Evolutionary conservation across 2,113 vertebrate genomes (phyloP).

Genomic region (Embiotoca jacksoni): DNA sequence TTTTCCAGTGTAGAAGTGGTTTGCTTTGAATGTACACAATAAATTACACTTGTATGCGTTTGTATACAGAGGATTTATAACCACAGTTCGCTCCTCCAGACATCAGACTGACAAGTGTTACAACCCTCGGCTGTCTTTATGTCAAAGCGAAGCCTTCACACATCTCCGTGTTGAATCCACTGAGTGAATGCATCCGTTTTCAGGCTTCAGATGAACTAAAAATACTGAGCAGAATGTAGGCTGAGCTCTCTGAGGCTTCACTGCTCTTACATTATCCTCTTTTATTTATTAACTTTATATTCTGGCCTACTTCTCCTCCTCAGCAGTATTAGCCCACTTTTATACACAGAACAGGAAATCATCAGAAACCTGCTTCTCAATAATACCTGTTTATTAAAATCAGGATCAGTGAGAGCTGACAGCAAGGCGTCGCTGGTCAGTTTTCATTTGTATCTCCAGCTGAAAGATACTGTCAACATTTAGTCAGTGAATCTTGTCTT

Average conservation of each 20-base stretch:
- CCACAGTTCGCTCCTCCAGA: background rate
- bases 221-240: slow-evolving; percentile 55
- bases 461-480: background rate
- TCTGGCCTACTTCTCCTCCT: slow-evolving; percentile 61
- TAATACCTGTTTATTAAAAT: background rate
- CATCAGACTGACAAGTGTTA: slow-evolving; percentile 20
- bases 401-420: background rate
- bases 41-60: too few species aligned
- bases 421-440: background rate
- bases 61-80: background rate
- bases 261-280: slow-evolving; percentile 60
- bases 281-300: slow-evolving; percentile 66
- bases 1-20: background rate
- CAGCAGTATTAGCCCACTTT: slow-evolving; percentile 56
- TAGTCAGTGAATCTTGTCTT: background rate
- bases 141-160: slow-evolving; percentile 7
- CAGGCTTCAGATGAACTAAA: slow-evolving; percentile 40
- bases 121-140: background rate
- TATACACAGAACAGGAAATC: slow-evolving; percentile 28
- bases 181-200: background rate
- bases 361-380: background rate
- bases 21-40: background rate
- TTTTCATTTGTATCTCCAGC: background rate
- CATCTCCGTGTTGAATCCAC: slow-evolving; percentile 25
- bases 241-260: slow-evolving; percentile 53